Percentiles rank a stretch among this genome's conserved stretches.
These are phyloP conservation scores for Phacellophora camtschatica DNA, from an alignment of 30 jellyfish, hydroid and myxozoan species.

Conservation along the genomic window DNA sequence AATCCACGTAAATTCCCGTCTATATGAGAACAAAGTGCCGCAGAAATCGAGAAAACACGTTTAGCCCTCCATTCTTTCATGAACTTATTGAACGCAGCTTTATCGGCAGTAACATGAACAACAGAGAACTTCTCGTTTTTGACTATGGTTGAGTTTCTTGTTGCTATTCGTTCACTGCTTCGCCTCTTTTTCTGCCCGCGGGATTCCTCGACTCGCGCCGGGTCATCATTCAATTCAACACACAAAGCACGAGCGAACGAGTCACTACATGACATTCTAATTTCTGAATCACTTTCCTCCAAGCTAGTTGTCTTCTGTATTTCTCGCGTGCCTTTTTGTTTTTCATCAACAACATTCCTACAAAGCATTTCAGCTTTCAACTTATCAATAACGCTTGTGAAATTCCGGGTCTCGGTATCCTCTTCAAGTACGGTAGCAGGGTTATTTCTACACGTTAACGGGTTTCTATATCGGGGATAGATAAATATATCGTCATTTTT, in stretches of 20 bases:
- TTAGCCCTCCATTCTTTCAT: constrained; percentile 67
- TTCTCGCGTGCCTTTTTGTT: background rate
- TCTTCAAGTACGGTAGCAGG: too few relatives aligned
- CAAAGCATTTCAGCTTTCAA: too few relatives aligned
- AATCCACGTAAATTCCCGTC: background rate
- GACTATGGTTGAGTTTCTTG: background rate
- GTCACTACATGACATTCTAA: constrained; percentile 28
- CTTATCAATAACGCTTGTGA: too few relatives aligned
- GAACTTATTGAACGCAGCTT: constrained; percentile 46
- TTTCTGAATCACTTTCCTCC: background rate
- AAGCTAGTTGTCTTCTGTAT: background rate
- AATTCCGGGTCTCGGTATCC: too few relatives aligned
- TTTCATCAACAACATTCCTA: too few relatives aligned
- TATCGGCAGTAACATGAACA: constrained; percentile 63
- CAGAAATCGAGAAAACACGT: constrained; percentile 50
- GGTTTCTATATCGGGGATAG: too few relatives aligned
- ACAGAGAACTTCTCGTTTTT: constrained; percentile 40
- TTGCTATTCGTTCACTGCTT: constrained; percentile 40
- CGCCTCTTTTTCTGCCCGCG: constrained; percentile 3
- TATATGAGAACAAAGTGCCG: constrained; percentile 51
- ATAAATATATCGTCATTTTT: too few relatives aligned
- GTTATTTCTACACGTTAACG: too few relatives aligned
- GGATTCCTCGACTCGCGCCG: background rate
- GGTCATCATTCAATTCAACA: background rate
- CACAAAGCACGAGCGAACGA: constrained; percentile 33